These are phyloP conservation scores for Drosophila takahashii DNA, from an alignment of 1,140 invertebrate genomes.

Conservation along the genomic window DNA sequence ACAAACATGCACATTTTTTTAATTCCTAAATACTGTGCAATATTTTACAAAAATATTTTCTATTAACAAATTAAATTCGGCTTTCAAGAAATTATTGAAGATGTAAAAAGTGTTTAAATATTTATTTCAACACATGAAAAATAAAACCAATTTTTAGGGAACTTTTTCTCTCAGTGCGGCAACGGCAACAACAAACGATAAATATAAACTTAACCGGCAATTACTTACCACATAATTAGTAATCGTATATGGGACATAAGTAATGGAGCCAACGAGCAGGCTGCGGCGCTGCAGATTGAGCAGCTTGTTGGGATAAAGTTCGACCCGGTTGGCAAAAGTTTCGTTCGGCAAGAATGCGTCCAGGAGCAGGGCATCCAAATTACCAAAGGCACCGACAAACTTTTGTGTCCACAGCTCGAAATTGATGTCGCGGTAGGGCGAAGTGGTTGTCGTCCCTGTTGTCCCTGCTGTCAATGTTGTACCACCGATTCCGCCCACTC, in stretches of 20 bases:
- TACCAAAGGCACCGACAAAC: slow-evolving; percentile 79
- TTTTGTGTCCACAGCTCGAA: slow-evolving; percentile 84
- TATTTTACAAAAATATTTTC: too few relatives aligned
- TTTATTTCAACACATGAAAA: too few relatives aligned
- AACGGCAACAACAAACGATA: slow-evolving; percentile 60
- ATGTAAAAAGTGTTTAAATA: too few relatives aligned
- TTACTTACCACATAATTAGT: slow-evolving; percentile 85
- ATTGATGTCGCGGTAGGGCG: slow-evolving; percentile 74
- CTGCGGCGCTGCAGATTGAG: slow-evolving; percentile 70
- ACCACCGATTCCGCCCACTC: neutral
- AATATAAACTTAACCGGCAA: slow-evolving; percentile 84
- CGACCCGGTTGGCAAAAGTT: slow-evolving; percentile 72
- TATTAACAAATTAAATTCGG: too few relatives aligned
- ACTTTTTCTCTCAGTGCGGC: slow-evolving; percentile 1
- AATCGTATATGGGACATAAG: slow-evolving; percentile 83
- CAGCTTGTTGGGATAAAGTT: slow-evolving; percentile 84
- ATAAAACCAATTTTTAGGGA: too few relatives aligned
- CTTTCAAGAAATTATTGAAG: too few relatives aligned
- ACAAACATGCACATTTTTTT: too few relatives aligned
- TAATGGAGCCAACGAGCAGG: slow-evolving; percentile 73
- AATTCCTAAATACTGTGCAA: too few relatives aligned
- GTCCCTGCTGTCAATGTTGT: slow-evolving; percentile 2
- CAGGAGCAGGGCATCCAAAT: slow-evolving; percentile 78
- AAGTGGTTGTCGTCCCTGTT: slow-evolving; percentile 23
- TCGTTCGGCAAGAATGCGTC: slow-evolving; percentile 79